Percentiles rank a stretch among this genome's conserved stretches.
phyloP scores from a whole-genome alignment of 2,113 vertebrate species.

The Peromyscus leucopus region DNA sequence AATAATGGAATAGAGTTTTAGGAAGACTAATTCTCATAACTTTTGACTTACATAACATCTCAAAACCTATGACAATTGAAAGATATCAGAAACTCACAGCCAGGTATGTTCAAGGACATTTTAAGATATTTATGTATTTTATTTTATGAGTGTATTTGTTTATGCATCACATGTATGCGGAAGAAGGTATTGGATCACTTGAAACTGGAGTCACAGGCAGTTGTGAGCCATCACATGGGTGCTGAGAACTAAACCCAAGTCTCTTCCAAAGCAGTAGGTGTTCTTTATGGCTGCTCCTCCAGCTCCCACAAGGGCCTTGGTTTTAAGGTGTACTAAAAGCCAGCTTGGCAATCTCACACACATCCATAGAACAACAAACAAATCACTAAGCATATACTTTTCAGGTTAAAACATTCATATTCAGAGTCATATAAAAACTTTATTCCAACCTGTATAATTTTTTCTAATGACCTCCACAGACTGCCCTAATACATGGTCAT shows the following conservation, averaged over 20 bases:
- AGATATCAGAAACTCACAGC: background rate
- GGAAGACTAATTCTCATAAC: background rate
- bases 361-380: background rate
- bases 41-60: constrained; percentile 50
- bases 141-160: background rate
- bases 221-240: background rate
- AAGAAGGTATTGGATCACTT: background rate
- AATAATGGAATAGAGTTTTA: background rate
- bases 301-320: background rate
- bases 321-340: background rate
- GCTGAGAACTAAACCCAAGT: background rate
- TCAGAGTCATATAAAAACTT: constrained; percentile 24
- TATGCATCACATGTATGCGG: background rate
- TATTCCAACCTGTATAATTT: background rate
- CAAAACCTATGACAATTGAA: background rate
- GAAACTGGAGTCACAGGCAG: background rate
- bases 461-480: background rate
- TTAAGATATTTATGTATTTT: background rate
- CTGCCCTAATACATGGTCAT: background rate
- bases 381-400: background rate
- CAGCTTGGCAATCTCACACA: background rate
- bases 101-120: background rate
- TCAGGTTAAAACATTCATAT: constrained; percentile 14
- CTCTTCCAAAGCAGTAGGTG: background rate
- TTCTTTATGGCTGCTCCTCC: background rate